These are phyloP conservation scores for Eristalinus aeneus DNA, from an alignment of 2,888 invertebrate genomes.

Conservation along the genomic window DNA sequence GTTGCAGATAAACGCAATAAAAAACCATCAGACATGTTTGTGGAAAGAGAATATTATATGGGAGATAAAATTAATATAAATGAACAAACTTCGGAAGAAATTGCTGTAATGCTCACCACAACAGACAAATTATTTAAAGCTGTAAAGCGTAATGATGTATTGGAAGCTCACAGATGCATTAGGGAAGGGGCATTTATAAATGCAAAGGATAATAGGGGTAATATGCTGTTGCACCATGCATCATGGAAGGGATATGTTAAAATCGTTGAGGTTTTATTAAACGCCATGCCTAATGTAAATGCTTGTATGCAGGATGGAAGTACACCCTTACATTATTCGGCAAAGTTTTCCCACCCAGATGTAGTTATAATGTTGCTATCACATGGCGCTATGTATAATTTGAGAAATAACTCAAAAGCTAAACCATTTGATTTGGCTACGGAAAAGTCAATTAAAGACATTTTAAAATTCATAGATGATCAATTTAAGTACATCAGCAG, in stretches of 20 bases:
- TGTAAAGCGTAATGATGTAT: background rate
- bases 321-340: constrained; percentile 31
- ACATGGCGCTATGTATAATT: constrained; percentile 17
- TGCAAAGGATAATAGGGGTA: background rate
- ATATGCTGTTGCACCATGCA: constrained; percentile 50
- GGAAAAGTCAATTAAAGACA: background rate
- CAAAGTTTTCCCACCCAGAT: background rate
- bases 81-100: background rate
- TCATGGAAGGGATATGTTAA: constrained; percentile 71
- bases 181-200: background rate
- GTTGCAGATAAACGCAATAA: background rate
- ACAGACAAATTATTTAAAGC: background rate
- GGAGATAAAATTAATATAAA: background rate
- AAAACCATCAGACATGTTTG: background rate
- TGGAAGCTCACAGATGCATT: background rate
- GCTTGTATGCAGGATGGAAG: background rate
- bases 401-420: background rate
- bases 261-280: constrained; percentile 62
- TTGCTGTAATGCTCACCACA: background rate
- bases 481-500: constrained; percentile 3
- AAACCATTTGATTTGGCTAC: constrained; percentile 13
- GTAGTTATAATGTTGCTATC: constrained; percentile 4
- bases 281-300: constrained; percentile 59
- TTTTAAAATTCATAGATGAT: constrained; percentile 5
- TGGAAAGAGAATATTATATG: background rate